Conservation (phyloP, 2,888 invertebrate genomes). For the Ctenicera cuprea region DNA sequence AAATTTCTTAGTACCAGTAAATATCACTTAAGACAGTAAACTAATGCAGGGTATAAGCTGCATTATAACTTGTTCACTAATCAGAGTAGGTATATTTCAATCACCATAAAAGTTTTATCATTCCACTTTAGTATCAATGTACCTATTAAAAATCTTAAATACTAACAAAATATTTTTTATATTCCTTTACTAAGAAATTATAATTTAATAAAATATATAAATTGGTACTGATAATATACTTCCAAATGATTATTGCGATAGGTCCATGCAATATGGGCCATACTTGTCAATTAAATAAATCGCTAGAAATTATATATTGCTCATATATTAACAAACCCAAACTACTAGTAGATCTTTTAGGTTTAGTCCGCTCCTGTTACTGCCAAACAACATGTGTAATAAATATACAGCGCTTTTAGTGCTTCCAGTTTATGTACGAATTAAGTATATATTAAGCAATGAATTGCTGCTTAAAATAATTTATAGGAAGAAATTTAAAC, state of each 20-base stretch:
- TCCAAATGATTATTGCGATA: background rate
- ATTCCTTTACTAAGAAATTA: background rate
- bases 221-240: conserved; percentile 21
- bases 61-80: too few relatives aligned
- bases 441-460: conserved; percentile 21
- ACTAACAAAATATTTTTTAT: conserved; percentile 4
- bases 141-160: too few relatives aligned
- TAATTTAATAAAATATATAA: conserved; percentile 1
- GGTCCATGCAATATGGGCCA: background rate
- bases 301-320: conserved; percentile 2
- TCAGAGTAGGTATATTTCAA: too few relatives aligned
- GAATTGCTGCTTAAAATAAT: conserved; percentile 10
- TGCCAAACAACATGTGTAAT: conserved; percentile 2
- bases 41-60: too few relatives aligned
- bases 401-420: conserved; percentile 36
- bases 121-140: too few relatives aligned
- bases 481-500: background rate
- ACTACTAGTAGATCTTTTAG: background rate
- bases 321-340: background rate
- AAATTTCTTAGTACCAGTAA: too few relatives aligned
- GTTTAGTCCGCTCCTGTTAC: conserved; percentile 18
- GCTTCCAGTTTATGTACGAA: conserved; percentile 34
- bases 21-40: too few relatives aligned
- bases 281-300: conserved; percentile 18
- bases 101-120: too few relatives aligned